Base-by-base conservation (phyloP, 1,140 invertebrate species). In the Idris sp. region DNA sequence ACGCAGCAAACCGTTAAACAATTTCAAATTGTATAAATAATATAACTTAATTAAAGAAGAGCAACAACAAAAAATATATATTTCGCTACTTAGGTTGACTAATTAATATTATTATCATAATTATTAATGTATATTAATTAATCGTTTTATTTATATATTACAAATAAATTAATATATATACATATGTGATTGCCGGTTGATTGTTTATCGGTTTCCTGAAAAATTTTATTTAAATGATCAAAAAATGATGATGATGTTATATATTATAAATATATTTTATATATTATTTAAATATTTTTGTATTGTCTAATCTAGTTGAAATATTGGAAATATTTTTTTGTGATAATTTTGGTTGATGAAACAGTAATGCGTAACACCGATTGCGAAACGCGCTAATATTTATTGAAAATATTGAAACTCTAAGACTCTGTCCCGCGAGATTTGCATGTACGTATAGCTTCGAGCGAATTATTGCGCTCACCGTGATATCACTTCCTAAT, bases 401-500 rank as follows among this genome's bases (percentile, higher is more conserved):
- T 76, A 76, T 77, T 79, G 64, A 76, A 76, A 59, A 73, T 56
- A 73, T 68, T 67, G 56, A 68, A n/a, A 56, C 64, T 73, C 43
- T 53, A 62, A 64, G 56, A 53, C 74, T 72, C 53, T n/a, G n/a
- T n/a, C 30, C 56, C 48, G 53, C 72, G 74, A 78, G 64, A 78
- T 74, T 79, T 79, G 68, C 72, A 49, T 77, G 73, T 78, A 80
- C 59, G 75, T n/a, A n/a, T 77, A 79, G 80, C 79, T 80, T 81
- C 73, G 75, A 80, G 78, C 69, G 81, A 77, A 58, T 68, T 68
- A 69, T 69, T 67, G 44, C 72, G 77, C 78, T 81, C 79, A 79
- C 72, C 71, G 81, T 82, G 80, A 83, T 83, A 83, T 81, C 80
- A 81, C 72, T 81, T 81, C 79, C 77, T 81, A 80, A 73, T 69